Base-by-base conservation (phyloP, 2,888 invertebrate genomes). In the Lamellibrachia columna region DNA sequence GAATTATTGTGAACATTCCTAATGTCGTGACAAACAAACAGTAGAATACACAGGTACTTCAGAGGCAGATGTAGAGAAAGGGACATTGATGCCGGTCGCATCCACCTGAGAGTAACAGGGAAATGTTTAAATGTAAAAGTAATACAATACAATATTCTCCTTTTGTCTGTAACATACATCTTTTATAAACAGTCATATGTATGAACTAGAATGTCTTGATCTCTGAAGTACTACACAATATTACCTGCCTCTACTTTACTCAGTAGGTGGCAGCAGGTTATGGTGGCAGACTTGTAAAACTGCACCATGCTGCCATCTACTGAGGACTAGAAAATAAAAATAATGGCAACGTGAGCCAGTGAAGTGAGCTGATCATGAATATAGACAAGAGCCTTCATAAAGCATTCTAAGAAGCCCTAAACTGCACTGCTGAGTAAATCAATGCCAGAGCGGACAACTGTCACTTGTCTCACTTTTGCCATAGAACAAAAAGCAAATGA, bases 401-500 rank as follows among this genome's bases (percentile, higher is more conserved):
- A 40, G 40, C 40, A 40, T 40, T 40, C 40, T 40, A 40, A 40
- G 40, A 40, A 40, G 40, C 40, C 75, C 22, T 22, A 22, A 6
- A 11, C n/a, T 75, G 15, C 6, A 75, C 22, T 75, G 15, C 58
- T 7, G 4, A 22, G 75, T 75, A 75, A 75, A n/a, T 75, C 11
- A 75, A 75, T 75, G 75, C 75, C 75, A 75, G 22, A 22, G 75
- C 75, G n/a, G 75, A 75, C 75, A 75, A 75, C 75, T 75, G 75
- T 75, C 3, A 75, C 75, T 55, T 55, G 55, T 55, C 55, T 55
- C 55, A 75, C 75, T 75, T 60, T 60, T 75, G 75, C n/a, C 75
- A 22, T 75, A 75, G 6, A 75, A 3, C 15, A n/a, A 58, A 58
- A 8, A 58, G 58, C 15, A 22, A 75, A 75, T 75, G 75, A 75